These are phyloP conservation scores for Cheilosia variabilis DNA, from an alignment of 2,888 invertebrate species.

Conservation along the genomic window DNA sequence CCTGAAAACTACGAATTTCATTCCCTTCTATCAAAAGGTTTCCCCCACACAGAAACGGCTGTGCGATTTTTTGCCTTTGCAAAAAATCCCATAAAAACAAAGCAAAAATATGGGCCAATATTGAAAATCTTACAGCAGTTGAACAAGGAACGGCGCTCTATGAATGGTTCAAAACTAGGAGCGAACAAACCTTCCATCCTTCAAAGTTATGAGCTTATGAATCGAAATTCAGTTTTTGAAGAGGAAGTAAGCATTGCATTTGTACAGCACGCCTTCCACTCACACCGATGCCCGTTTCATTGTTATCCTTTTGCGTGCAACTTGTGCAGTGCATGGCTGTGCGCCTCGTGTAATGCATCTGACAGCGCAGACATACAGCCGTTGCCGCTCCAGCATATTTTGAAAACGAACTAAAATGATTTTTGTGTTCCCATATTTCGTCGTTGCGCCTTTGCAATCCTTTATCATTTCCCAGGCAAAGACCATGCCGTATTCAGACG, in stretches of 20 bases:
- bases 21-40: conserved; percentile 43
- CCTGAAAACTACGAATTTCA: conserved; percentile 16
- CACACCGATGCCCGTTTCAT: conserved; percentile 39
- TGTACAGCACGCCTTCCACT: neutral
- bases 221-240: conserved; percentile 61
- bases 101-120: conserved; percentile 47
- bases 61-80: too few relatives aligned
- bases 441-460: conserved; percentile 3
- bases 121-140: conserved; percentile 56
- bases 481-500: neutral
- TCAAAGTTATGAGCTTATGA: conserved; percentile 55
- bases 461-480: conserved; percentile 13
- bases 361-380: conserved; percentile 17
- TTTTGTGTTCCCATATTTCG: conserved; percentile 18
- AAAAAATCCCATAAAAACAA: neutral
- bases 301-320: conserved; percentile 33
- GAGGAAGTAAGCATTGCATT: conserved; percentile 57
- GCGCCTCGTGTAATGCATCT: conserved; percentile 19
- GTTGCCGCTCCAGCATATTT: conserved; percentile 11
- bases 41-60: conserved; percentile 4
- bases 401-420: conserved; percentile 34
- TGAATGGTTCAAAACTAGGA: conserved; percentile 31
- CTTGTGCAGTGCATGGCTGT: neutral
- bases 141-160: conserved; percentile 43
- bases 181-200: conserved; percentile 2